These are phyloP conservation scores for Zhuqinia jingwanae DNA, from an alignment of 2,888 invertebrate species.

Conservation along the genomic window DNA sequence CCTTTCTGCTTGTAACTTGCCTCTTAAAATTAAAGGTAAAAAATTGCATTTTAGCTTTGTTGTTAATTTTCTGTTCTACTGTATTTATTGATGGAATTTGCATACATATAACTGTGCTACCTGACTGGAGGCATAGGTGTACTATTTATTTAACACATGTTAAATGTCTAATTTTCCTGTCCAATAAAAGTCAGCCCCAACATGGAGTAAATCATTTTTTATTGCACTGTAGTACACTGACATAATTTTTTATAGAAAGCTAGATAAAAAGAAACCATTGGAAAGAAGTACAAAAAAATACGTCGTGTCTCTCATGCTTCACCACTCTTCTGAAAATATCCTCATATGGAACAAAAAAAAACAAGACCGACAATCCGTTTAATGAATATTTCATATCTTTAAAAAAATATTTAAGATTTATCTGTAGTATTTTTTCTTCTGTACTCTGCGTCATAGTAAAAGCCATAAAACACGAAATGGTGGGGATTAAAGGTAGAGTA, in stretches of 20 bases:
- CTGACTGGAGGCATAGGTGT: not conserved
- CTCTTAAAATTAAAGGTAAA: not conserved
- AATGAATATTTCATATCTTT: not conserved
- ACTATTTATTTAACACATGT: not conserved
- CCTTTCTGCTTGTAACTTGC: not conserved
- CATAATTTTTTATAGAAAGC: not conserved
- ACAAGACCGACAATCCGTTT: not conserved
- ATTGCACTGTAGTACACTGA: not conserved
- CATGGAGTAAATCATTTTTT: slow-evolving; percentile 28
- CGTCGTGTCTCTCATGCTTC: not conserved
- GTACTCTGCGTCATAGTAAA: not conserved
- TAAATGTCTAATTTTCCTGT: slow-evolving; percentile 52
- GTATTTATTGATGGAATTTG: not conserved
- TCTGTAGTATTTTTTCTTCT: not conserved
- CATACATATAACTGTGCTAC: not conserved
- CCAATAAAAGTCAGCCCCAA: slow-evolving; percentile 45
- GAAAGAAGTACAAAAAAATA: not conserved
- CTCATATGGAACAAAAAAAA: not conserved
- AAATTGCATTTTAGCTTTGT: not conserved
- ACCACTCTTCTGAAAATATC: not conserved
- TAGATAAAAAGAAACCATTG: not conserved
- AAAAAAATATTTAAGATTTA: not conserved
- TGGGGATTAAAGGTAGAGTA: not conserved
- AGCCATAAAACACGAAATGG: not conserved
- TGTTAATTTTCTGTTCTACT: not conserved